A percentile compares a stretch with the other conserved stretches of the same genome.
These are phyloP conservation scores for Xestoiulus laeticollis DNA, from an alignment of 2,888 invertebrate genomes.

Conservation along the genomic window DNA sequence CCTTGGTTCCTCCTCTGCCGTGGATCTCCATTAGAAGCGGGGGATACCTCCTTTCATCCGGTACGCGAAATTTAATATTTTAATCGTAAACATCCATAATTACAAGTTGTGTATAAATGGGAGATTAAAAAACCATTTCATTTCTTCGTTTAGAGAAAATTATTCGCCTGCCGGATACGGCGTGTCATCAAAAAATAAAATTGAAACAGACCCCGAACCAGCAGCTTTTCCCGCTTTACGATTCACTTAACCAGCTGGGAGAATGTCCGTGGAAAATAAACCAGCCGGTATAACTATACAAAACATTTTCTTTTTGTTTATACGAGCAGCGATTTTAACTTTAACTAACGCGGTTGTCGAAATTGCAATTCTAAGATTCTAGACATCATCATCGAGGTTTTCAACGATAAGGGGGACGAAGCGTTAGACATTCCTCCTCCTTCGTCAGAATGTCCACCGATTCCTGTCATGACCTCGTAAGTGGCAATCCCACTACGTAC, in stretches of 20 bases:
- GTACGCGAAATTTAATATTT: background rate
- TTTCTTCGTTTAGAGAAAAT: conserved; percentile 59
- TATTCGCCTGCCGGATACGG: conserved; percentile 72
- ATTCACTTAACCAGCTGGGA: conserved; percentile 91
- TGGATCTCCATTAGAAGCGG: conserved; percentile 78
- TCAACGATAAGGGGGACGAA: conserved; percentile 80
- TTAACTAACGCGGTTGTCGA: conserved; percentile 51
- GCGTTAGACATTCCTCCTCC: conserved; percentile 83
- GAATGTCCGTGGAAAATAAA: conserved; percentile 95
- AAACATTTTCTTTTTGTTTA: background rate
- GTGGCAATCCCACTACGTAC: background rate
- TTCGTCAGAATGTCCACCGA: conserved; percentile 68
- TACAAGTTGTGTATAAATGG: background rate
- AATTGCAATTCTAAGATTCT: conserved; percentile 64
- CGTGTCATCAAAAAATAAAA: conserved; percentile 73
- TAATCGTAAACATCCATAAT: too few relatives aligned
- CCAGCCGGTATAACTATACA: conserved; percentile 67
- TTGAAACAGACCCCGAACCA: conserved; percentile 70
- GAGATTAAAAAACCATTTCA: too few relatives aligned
- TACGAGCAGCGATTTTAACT: background rate
- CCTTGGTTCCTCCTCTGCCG: conserved; percentile 86
- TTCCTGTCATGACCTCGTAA: background rate
- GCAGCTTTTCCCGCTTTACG: conserved; percentile 82
- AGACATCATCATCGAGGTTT: conserved; percentile 74
- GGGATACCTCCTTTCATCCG: conserved; percentile 73